Evolutionary conservation across 2,888 invertebrate genomes (phyloP), one percentile per base, ranked within the genome.

Genomic region (Deilephila elpenor): DNA sequence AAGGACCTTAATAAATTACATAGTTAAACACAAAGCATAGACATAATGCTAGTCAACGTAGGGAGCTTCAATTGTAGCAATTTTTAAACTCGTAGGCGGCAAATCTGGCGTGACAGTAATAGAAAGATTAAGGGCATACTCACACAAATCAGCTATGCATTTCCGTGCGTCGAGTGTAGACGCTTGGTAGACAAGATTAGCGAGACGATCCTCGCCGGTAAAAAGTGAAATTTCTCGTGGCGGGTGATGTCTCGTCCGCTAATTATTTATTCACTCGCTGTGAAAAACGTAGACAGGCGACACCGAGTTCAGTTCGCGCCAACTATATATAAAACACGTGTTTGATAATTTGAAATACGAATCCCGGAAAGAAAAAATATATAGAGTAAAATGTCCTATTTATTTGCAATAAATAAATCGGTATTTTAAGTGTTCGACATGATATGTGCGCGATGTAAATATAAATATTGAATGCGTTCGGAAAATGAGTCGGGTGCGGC

Each of bases 211-310:
- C 88, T 90, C 86, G 89, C 82, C 88, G 86, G 86, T 90, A 90
- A 93, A 91, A 93, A 93, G 93, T 93, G 91, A 93, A 94, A 93
- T 90, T 92, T 88, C 84, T 89, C 87, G 87, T 82, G 83, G 84
- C 75, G 85, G 84, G 84, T 77, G 86, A 83, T 79, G 78, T 84
- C 86, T 83, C 83, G 86, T 82, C 84, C 83, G 86, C 85, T 85
- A 89, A 88, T 89, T 89, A 91, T 90, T 88, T 89, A 90, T 90
- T 91, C 91, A 92, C 89, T 90, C 81, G 83, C 83, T 86, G 89
- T 88, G 92, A 93, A 93, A 92, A 93, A 93, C 91, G 91, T 89
- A 88, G 87, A 89, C 86, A 84, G 80, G 86, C 88, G 88, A 87
- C 87, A 91, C 88, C 83, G 86, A 85, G 83, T 83, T 86, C 85